These are phyloP conservation scores for Bhutanitis thaidina DNA, from an alignment of 2,888 invertebrate genomes.

Conservation along the genomic window DNA sequence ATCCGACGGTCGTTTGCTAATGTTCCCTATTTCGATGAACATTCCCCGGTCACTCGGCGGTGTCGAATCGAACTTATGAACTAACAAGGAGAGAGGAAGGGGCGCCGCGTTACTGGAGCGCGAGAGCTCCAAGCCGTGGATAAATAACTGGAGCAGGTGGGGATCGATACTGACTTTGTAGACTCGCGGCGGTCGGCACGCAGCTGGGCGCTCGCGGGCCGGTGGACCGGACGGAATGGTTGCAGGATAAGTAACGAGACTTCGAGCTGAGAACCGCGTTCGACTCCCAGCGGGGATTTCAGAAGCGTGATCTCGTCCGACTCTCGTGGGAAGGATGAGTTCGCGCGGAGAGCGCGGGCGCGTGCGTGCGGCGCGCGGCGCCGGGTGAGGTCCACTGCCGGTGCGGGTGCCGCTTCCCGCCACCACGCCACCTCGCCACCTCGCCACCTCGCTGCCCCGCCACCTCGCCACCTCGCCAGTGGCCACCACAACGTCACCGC, in stretches of 20 bases:
- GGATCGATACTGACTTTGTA: constrained; percentile 6
- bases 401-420: constrained; percentile 1
- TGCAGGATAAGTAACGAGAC: constrained; percentile 5
- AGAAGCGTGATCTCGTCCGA: constrained; percentile 31
- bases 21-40: too few relatives aligned
- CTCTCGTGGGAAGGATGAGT: constrained; percentile 18
- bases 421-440: constrained; percentile 10
- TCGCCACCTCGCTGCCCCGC: constrained; percentile 11
- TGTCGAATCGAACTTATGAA: neutral
- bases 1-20: too few relatives aligned
- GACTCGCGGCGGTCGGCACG: neutral
- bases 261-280: constrained; percentile 32
- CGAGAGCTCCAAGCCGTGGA: neutral
- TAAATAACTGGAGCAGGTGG: constrained; percentile 4
- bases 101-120: neutral
- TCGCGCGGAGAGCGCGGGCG: constrained; percentile 29
- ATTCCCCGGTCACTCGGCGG: neutral
- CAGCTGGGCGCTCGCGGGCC: neutral
- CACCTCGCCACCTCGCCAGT: neutral
- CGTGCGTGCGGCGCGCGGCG: constrained; percentile 43
- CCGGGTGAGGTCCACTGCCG: constrained; percentile 37
- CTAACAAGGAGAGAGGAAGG: neutral
- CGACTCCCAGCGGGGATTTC: constrained; percentile 26
- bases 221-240: neutral
- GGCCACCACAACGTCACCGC: neutral